Base-by-base conservation (phyloP, 2,113 vertebrate genomes). In the Tyto alba region DNA sequence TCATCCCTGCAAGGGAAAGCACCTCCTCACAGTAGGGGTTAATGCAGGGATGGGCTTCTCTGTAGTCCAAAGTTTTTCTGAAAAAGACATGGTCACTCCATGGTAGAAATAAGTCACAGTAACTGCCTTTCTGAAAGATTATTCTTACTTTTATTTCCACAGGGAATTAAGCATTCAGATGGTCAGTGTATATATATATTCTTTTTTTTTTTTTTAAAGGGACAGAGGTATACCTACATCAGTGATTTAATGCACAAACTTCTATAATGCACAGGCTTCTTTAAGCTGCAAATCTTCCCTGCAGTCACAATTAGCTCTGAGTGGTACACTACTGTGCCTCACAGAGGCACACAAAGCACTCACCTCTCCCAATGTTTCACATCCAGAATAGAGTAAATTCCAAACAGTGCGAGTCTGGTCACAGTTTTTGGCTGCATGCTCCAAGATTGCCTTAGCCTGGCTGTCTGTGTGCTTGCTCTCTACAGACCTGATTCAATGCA, bases 191-290 rank as follows among this genome's bases (percentile, higher is more conserved):
- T 16, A 27, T 6, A 9, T 16, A 9, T 6, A 7, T 18, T 52
- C 8, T 48, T 10, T 53, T 17, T 14, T 1, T 26, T 23, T 10
- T 19, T 48, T 48, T 38, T 7, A 22, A 57, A 53, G 18, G 16
- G 25, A 21, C 4, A 18, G 12, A 20, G 2, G 1, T 15, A 25
- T 8, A 48, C 16, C 22, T 12, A 7, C 10, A 41, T 8, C 13
- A 53, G 60, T 38, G 89, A 74, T 59, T 22, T 29, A 79, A 64
- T 9, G 6, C 12, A 55, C 34, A 30, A 40, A 59, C 13, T 36
- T 55, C 41, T 59, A 30, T 3, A 64, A 75, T 9, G 30, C 11
- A 34, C 16, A n/a, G 26, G 14, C 59, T 79, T 16, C 56, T 53
- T 48, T 43, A 64, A 75, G 38, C 29, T 8, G 11, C 16, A 64